Evolutionary conservation across 2,888 invertebrate species (phyloP), one percentile per base, ranked within the genome.

Genomic region (Tachystola acroxantha): DNA sequence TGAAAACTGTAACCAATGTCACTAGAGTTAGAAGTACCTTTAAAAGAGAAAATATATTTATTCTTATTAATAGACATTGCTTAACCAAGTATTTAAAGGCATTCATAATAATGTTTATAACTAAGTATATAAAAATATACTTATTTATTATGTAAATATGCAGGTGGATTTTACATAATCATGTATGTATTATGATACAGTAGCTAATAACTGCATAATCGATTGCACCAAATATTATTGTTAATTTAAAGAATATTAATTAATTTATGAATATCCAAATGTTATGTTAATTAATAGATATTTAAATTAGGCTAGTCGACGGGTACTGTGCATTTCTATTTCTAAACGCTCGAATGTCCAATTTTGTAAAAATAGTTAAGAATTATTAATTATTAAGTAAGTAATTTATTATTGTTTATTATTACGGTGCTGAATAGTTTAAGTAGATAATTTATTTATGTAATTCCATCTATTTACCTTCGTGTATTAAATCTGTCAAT

Each of bases 291-390:
- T 48, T 82, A 36, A 41, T 43, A 46, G 50, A 36, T 42, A 40
- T 40, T 42, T 43, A 43, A 46, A 40, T 48, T 82, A 82, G 78
- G 70, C 64, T 76, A 86, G 82, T 84, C 81, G 86, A 86, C 85
- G 86, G 86, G 86, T 84, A 78, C 71, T 76, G 78, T 81, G 84
- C 81, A 82, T 84, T 84, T 78, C 67, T 48, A 45, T 49, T 54
- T 57, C 56, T 66, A 45, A 55, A 53, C 53, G 62, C 73, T 66
- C 65, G 62, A 67, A 64, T 77, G 82, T 85, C 81, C 80, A 80
- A 78, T 84, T 80, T 84, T 84, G 84, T 82, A 79, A 76, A 73
- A 79, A 73, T 68, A 50, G 19, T 34, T 33, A 47, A 63, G 50
- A n/a, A n/a, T n/a, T 36, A 11, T 16, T 16, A 16, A 16, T 16